These are phyloP conservation scores for Tenthredo livida DNA, from an alignment of 2,888 invertebrate species.

Conservation along the genomic window DNA sequence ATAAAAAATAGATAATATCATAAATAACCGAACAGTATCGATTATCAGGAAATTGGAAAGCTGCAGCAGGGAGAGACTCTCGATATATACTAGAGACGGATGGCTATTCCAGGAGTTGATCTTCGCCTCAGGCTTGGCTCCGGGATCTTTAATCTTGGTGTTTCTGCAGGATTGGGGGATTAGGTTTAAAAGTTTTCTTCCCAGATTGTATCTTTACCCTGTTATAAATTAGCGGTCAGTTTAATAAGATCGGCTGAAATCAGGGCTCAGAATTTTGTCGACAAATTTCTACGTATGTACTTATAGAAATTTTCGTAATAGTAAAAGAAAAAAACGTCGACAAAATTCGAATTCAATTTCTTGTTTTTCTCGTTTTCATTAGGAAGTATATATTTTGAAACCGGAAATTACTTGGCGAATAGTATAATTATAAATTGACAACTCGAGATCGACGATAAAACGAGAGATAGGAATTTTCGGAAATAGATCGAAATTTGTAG, in stretches of 20 bases:
- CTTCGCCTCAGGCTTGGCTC: neutral
- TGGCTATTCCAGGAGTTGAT: neutral
- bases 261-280: neutral
- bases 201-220: neutral
- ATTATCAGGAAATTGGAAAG: conserved; percentile 33
- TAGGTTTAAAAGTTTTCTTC: neutral
- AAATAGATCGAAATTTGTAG: neutral
- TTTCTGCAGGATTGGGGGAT: neutral
- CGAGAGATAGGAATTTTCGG: neutral
- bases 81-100: conserved; percentile 18
- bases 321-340: too few relatives aligned
- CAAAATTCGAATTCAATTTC: too few relatives aligned
- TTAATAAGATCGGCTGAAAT: neutral
- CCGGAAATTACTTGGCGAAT: too few relatives aligned
- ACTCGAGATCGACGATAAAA: too few relatives aligned
- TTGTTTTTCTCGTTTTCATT: too few relatives aligned
- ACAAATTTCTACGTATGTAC: neutral
- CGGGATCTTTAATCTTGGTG: neutral
- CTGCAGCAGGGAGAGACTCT: neutral
- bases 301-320: too few relatives aligned
- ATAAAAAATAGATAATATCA: neutral
- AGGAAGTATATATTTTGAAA: too few relatives aligned
- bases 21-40: neutral
- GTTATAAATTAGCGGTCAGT: neutral
- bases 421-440: too few relatives aligned